Evolutionary conservation across 2,888 invertebrate genomes (phyloP).

Genomic region (Scaptomyza caliginosa): DNA sequence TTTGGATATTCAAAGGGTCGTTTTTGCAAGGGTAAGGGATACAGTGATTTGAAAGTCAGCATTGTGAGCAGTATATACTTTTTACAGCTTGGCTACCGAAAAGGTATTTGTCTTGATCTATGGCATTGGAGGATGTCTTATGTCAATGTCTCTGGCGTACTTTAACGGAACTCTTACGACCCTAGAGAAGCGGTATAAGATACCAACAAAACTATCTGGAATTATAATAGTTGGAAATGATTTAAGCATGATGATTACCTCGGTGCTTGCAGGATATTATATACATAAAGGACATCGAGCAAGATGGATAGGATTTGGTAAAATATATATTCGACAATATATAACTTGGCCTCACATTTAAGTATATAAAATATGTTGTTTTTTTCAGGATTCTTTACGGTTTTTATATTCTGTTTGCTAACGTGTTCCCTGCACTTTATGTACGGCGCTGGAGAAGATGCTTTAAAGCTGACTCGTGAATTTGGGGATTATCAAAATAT

Average conservation of each 20-base stretch:
- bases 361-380: no score
- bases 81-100: slow-evolving; percentile 81
- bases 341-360: background rate
- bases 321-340: background rate
- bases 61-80: background rate
- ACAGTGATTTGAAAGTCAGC: background rate
- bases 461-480: slow-evolving; percentile 87
- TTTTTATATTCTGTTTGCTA: slow-evolving; percentile 87
- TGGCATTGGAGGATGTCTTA: slow-evolving; percentile 87
- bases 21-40: slow-evolving; percentile 85
- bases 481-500: slow-evolving; percentile 84
- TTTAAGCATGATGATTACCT: slow-evolving; percentile 88
- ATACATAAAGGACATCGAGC: slow-evolving; percentile 89
- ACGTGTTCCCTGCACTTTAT: slow-evolving; percentile 88
- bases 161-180: slow-evolving; percentile 89
- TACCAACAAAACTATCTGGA: slow-evolving; percentile 88
- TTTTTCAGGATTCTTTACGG: slow-evolving; percentile 84
- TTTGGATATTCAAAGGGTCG: slow-evolving; percentile 86
- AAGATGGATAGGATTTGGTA: slow-evolving; percentile 88
- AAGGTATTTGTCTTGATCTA: slow-evolving; percentile 85
- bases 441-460: slow-evolving; percentile 88
- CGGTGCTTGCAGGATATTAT: slow-evolving; percentile 88
- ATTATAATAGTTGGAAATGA: slow-evolving; percentile 90
- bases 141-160: slow-evolving; percentile 88
- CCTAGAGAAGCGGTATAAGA: slow-evolving; percentile 89